Evolutionary conservation across 1,140 invertebrate species (phyloP).

Genomic region (Lamellibrachia luymesi): DNA sequence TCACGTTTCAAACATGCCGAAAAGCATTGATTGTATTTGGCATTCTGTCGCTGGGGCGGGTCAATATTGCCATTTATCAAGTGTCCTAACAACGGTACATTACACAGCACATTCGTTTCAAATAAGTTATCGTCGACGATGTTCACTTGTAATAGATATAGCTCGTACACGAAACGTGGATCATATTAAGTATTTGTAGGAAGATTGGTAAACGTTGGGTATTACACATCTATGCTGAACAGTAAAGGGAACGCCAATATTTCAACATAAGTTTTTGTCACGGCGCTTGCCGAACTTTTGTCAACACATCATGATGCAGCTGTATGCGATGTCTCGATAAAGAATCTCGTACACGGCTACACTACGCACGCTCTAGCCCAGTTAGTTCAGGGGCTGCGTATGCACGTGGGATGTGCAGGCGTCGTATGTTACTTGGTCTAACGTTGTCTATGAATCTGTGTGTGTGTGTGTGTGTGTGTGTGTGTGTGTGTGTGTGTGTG

Average conservation of each 20-base stretch:
- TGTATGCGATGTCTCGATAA: background rate
- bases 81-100: background rate
- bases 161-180: background rate
- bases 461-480: too few relatives aligned
- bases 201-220: background rate
- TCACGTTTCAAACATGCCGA: too few relatives aligned
- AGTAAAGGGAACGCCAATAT: too few relatives aligned
- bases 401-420: too few relatives aligned
- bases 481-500: too few relatives aligned
- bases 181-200: background rate
- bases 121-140: background rate
- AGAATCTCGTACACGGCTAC: background rate
- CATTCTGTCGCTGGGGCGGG: background rate
- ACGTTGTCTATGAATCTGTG: too few relatives aligned
- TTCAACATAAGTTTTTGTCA: too few relatives aligned
- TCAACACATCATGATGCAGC: too few relatives aligned
- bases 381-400: background rate
- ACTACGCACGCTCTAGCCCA: background rate
- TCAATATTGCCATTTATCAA: background rate
- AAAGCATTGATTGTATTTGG: background rate
- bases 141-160: background rate
- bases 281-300: too few relatives aligned
- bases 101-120: background rate
- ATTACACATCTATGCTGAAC: background rate
- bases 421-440: too few relatives aligned